phyloP scores from a whole-genome alignment of 2,113 vertebrate genomes.

The Ceuthmochares aereus region DNA sequence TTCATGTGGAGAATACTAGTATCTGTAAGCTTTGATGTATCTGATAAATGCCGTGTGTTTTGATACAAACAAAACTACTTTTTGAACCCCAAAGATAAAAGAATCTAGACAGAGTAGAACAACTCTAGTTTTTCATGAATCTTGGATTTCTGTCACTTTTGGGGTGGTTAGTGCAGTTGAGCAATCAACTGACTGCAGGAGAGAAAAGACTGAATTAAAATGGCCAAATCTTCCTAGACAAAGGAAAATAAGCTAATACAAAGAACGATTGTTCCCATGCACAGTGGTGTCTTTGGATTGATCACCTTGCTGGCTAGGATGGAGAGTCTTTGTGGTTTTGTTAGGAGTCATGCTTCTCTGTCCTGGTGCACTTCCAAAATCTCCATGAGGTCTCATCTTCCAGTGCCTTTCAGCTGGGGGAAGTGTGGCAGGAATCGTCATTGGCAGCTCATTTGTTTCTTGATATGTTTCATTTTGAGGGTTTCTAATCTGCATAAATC shows the following conservation, averaged over 20 bases:
- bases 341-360: neutral
- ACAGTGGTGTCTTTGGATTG: neutral
- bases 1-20: neutral
- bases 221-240: neutral
- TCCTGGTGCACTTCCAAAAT: neutral
- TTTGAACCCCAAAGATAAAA: neutral
- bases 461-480: neutral
- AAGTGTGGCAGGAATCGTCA: neutral
- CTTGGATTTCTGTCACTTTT: neutral
- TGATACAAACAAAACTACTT: neutral
- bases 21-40: neutral
- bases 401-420: neutral
- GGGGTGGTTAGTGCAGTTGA: neutral
- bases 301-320: neutral
- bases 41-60: neutral
- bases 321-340: neutral
- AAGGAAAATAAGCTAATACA: neutral
- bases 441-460: neutral
- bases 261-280: neutral
- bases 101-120: neutral
- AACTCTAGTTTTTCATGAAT: neutral
- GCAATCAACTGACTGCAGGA: neutral
- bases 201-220: neutral
- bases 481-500: fast-evolving
- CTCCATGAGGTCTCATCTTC: fast-evolving